phyloP scores from a whole-genome alignment of 2,113 vertebrate genomes.

The Apistogramma diplotaenia region DNA sequence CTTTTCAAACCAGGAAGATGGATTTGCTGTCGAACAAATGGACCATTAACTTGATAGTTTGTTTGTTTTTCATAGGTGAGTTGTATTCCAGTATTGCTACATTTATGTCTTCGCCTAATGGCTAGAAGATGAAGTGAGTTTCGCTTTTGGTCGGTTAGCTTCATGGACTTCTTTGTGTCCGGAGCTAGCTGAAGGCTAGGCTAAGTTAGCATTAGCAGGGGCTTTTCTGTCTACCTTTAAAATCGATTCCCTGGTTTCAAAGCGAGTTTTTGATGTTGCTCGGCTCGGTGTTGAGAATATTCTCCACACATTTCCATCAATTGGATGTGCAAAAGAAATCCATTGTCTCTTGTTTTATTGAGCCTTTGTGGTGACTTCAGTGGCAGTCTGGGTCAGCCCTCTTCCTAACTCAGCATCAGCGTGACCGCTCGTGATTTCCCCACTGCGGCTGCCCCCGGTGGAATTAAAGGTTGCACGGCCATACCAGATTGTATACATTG shows the following conservation, averaged over 20 bases:
- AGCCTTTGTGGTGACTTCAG: not conserved
- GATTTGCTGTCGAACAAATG: conserved; percentile 56
- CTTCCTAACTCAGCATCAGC: conserved; percentile 25
- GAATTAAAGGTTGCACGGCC: not conserved
- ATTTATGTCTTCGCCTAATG: rapidly evolving
- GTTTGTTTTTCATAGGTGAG: conserved; percentile 65
- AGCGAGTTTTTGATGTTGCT: not conserved
- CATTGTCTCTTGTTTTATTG: rapidly evolving
- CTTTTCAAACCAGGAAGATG: conserved; percentile 77
- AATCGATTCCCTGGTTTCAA: not conserved
- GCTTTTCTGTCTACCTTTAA: not conserved
- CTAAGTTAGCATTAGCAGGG: conserved; percentile 34
- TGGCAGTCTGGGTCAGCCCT: not conserved
- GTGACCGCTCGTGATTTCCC: conserved; percentile 69
- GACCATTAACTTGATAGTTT: conserved; percentile 46
- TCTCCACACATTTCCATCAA: rapidly evolving
- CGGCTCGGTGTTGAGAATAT: rapidly evolving
- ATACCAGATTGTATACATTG: not conserved
- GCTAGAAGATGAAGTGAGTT: not conserved
- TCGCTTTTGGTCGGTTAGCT: not conserved
- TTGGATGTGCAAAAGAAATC: rapidly evolving
- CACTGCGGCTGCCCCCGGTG: not conserved
- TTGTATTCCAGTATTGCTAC: rapidly evolving
- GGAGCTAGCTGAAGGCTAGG: conserved; percentile 51
- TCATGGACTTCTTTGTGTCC: conserved; percentile 47